Evolutionary conservation across 2,888 invertebrate species (phyloP).

Genomic region (Brenthis hecate): DNA sequence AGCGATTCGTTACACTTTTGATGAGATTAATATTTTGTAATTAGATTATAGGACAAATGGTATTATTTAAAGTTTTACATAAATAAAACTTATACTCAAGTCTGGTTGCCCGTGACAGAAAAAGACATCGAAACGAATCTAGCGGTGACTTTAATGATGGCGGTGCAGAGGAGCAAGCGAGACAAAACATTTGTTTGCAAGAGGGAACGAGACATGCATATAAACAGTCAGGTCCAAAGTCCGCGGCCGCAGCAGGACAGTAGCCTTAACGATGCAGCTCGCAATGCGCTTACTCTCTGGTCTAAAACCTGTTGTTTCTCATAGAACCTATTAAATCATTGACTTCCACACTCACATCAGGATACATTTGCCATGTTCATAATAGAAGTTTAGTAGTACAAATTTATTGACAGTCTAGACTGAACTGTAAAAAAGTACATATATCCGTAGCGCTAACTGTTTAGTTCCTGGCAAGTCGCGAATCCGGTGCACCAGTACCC

Average conservation of each 20-base stretch:
- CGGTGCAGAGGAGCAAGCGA: slow-evolving; percentile 50
- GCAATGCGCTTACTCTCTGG: slow-evolving; percentile 34
- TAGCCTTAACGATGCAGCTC: slow-evolving; percentile 57
- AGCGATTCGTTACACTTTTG: no score
- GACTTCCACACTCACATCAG: not conserved
- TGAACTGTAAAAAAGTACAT: slow-evolving; percentile 14
- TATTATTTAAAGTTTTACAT: slow-evolving; percentile 4
- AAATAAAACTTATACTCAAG: slow-evolving; percentile 28
- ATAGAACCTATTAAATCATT: not conserved
- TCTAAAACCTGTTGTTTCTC: slow-evolving; percentile 31
- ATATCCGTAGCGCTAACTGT: slow-evolving; percentile 60
- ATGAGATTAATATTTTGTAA: not conserved
- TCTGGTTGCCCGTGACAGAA: slow-evolving; percentile 50
- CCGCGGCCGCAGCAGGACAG: slow-evolving; percentile 63
- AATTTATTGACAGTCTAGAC: slow-evolving; percentile 15
- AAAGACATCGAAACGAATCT: slow-evolving; percentile 62
- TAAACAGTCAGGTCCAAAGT: slow-evolving; percentile 74
- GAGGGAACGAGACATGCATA: slow-evolving; percentile 66
- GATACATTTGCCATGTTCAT: not conserved
- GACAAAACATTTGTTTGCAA: slow-evolving; percentile 46
- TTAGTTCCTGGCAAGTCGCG: slow-evolving; percentile 67
- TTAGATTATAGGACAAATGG: no score
- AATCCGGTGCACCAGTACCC: slow-evolving; percentile 66
- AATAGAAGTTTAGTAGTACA: slow-evolving; percentile 4
- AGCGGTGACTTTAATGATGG: slow-evolving; percentile 60